Conservation (phyloP, 2,797 vertebrate species). For the Argyrosomus regius region DNA sequence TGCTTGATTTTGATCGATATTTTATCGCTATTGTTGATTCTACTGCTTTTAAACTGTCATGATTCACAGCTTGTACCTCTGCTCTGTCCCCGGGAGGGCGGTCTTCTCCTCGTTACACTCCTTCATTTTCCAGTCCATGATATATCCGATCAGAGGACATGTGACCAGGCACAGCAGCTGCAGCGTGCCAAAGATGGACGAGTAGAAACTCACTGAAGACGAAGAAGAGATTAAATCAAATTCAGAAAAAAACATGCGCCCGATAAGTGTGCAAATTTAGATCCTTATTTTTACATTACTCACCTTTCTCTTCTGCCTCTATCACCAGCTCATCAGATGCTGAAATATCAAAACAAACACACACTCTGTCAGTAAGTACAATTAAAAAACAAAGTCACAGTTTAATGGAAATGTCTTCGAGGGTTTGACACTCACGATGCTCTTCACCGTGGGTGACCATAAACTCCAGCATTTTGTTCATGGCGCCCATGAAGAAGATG, state of each 20-base stretch:
- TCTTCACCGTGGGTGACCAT: conserved; percentile 78
- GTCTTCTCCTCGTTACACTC: conserved; percentile 80
- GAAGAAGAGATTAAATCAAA: not conserved
- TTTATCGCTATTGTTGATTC: not conserved
- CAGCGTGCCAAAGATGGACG: conserved; percentile 91
- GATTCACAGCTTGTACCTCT: conserved; percentile 56
- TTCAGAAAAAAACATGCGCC: not conserved
- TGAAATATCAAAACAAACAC: conserved; percentile 55
- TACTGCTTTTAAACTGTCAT: not conserved
- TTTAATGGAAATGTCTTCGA: not conserved
- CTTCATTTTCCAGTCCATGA: conserved; percentile 96
- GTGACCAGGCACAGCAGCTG: conserved; percentile 92
- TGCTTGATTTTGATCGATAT: not conserved
- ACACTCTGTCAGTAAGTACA: conserved; percentile 1
- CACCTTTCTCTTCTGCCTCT: conserved; percentile 79
- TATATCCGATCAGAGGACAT: conserved; percentile 92
- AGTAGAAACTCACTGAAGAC: conserved; percentile 88
- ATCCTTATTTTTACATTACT: conserved; percentile 32
- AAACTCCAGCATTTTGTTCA: conserved; percentile 95
- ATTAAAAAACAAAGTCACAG: not conserved
- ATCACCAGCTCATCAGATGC: conserved; percentile 61
- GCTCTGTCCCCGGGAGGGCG: conserved; percentile 33
- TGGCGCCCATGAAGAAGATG: conserved; percentile 95
- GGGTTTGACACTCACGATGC: conserved; percentile 81
- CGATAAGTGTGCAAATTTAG: not conserved